Evolutionary conservation across 1,140 invertebrate genomes (phyloP), one percentile per base, ranked within the genome.

Genomic region (Potamilus streckersoni): DNA sequence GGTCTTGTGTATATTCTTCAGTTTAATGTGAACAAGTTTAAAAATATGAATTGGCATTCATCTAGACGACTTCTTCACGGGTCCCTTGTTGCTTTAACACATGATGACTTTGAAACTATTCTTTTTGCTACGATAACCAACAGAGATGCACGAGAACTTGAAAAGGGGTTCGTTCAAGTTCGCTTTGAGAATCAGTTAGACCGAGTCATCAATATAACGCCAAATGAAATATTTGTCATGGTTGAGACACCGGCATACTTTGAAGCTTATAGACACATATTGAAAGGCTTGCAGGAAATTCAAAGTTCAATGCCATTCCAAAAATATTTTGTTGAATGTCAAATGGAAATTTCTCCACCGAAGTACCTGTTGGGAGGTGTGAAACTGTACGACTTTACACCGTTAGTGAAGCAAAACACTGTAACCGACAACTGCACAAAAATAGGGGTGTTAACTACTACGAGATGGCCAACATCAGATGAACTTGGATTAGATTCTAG

Each of bases 51-150:
- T 4, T 91, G 90, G 90, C 74, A 85, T 38, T 72, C 69, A 2
- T 90, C 91, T 0, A 93, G 93, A 83, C 88, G 93, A 68, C 92
- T 96, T 56, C 91, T 95, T 83, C 93, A 89, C 87, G 95, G 95
- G 0, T 93, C 94, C 0, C 87, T 96, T n/a, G 80, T 96, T 0
- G 92, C 94, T 77, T 91, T 96, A 49, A 93, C 94, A 1, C 88
- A 79, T 17, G 92, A 94, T 83, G 91, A 93, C 68, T 96, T 95
- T 86, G 87, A 91, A 56, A 92, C 91, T 57, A 89, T 94, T 61
- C 86, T 94, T 59, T 92, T 95, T 80, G 94, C 92, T 20, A 93
- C 92, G 2, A 93, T 96, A 27, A 84, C 90, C 8, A 90, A 94
- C 55, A 89, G 93, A 64, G 90, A 94, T 60, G 58, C 87, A 58